phyloP scores from a whole-genome alignment of 2,797 vertebrate genomes.

The Semotilus atromaculatus region DNA sequence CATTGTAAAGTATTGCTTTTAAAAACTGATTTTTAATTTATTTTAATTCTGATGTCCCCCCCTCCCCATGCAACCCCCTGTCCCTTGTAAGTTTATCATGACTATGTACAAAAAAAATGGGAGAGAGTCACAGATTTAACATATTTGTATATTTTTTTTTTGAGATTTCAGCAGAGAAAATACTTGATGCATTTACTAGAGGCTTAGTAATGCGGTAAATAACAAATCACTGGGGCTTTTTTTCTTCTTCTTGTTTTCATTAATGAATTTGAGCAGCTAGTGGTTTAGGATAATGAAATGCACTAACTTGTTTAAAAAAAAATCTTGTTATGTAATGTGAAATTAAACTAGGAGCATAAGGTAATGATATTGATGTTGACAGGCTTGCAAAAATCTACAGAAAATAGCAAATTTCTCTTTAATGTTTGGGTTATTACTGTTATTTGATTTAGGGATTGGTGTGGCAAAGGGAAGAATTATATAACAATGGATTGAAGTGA shows the following conservation, averaged over 20 bases:
- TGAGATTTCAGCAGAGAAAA: conserved; percentile 75
- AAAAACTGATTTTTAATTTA: conserved; percentile 73
- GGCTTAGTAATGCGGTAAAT: conserved; percentile 79
- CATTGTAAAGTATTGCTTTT: conserved; percentile 80
- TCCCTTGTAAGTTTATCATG: conserved; percentile 78
- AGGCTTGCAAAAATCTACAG: conserved; percentile 78
- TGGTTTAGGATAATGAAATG: conserved; percentile 83
- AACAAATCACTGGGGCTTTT: conserved; percentile 80
- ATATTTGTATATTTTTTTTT: conserved; percentile 73
- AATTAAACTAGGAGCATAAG: conserved; percentile 80
- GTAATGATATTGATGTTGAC: conserved; percentile 76
- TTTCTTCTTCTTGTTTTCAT: conserved; percentile 65
- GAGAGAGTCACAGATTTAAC: conserved; percentile 77
- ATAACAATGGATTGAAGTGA: conserved; percentile 80
- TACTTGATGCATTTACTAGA: conserved; percentile 81
- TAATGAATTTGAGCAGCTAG: conserved; percentile 82
- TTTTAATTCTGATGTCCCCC: conserved; percentile 77
- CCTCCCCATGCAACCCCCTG: conserved; percentile 66
- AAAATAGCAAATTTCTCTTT: conserved; percentile 65
- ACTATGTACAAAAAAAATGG: conserved; percentile 81
- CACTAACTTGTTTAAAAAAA: conserved; percentile 79
- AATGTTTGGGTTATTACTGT: conserved; percentile 74
- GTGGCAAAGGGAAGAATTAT: conserved; percentile 74
- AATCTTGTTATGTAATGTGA: conserved; percentile 80
- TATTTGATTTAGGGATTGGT: conserved; percentile 75